These are phyloP conservation scores for Cepphus grylle DNA, from an alignment of 2,113 vertebrate species.

Conservation along the genomic window DNA sequence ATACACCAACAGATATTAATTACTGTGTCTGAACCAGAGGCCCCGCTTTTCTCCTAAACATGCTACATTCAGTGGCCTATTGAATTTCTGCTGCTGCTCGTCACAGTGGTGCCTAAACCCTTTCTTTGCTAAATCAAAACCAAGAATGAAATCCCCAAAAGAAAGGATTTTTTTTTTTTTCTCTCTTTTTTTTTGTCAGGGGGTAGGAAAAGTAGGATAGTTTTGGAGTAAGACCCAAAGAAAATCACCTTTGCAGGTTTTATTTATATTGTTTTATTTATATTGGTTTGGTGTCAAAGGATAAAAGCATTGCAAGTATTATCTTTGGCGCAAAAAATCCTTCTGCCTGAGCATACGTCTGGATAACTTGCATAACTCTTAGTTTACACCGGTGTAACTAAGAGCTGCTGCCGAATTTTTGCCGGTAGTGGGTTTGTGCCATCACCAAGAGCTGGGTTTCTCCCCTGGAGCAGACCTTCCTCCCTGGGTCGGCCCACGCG, in stretches of 20 bases:
- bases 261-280: neutral
- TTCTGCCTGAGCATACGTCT: neutral
- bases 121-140: neutral
- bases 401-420: neutral
- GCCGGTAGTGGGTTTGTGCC: neutral
- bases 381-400: neutral
- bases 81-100: neutral
- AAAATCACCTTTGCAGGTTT: neutral
- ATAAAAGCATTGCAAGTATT: neutral
- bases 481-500: fast-evolving
- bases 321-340: neutral
- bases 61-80: neutral
- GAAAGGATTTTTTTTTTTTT: neutral
- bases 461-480: neutral
- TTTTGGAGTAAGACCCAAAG: neutral
- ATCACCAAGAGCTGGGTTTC: neutral
- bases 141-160: neutral
- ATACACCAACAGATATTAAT: conserved; percentile 36
- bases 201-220: neutral
- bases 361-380: neutral
- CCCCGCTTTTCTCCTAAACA: neutral
- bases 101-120: neutral
- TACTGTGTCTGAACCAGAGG: conserved; percentile 32
- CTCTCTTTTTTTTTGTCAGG: neutral
- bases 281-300: neutral